Conservation (phyloP, 2,113 vertebrate genomes). For the Lepisosteus osseus region DNA sequence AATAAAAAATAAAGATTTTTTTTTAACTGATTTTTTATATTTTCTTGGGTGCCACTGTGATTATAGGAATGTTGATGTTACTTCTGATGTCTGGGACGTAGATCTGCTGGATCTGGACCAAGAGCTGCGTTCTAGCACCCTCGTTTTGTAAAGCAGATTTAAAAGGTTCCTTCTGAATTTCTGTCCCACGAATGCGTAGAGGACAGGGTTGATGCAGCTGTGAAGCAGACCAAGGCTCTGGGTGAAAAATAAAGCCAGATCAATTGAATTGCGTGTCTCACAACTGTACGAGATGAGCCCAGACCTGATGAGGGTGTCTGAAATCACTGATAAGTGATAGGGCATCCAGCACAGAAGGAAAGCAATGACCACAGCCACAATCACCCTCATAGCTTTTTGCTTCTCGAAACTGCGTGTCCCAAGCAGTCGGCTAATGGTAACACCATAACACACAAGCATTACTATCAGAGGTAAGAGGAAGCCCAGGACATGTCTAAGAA, state of each 20-base stretch:
- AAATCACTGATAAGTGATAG: conserved; percentile 48
- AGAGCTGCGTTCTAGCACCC: conserved; percentile 32
- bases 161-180: conserved; percentile 62
- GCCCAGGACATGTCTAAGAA: conserved; percentile 54
- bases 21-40: too few species aligned
- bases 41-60: too few species aligned
- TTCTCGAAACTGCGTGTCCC: conserved; percentile 60
- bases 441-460: conserved; percentile 64
- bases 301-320: conserved; percentile 51
- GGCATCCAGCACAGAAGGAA: conserved; percentile 70
- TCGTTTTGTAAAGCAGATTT: conserved; percentile 41
- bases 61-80: conserved; percentile 45
- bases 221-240: conserved; percentile 57
- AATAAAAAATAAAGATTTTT: too few species aligned
- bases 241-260: conserved; percentile 36
- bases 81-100: conserved; percentile 53
- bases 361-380: conserved; percentile 55
- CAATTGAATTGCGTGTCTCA: conserved; percentile 12
- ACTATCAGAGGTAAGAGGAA: conserved; percentile 55
- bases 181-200: conserved; percentile 68
- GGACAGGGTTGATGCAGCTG: conserved; percentile 66
- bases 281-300: conserved; percentile 36
- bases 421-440: conserved; percentile 54
- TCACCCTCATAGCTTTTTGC: conserved; percentile 69
- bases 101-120: conserved; percentile 50